Conservation (phyloP, 2,797 vertebrate genomes). For the Lagocephalus sceleratus region DNA sequence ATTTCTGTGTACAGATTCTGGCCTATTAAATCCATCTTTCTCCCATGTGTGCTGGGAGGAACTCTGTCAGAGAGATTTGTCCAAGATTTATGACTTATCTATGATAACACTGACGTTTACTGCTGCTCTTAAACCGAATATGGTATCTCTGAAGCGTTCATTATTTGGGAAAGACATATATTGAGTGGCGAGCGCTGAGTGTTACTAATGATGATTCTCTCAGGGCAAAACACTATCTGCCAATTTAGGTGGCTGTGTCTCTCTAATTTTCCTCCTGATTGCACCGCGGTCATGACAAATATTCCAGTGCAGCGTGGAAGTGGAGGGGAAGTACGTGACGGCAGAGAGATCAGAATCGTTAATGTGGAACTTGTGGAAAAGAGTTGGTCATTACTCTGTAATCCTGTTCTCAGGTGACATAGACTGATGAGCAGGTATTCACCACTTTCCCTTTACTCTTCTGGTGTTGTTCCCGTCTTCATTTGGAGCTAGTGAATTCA, state of each 20-base stretch:
- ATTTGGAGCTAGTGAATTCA: neutral
- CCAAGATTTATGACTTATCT: slow-evolving; percentile 42
- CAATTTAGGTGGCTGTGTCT: slow-evolving; percentile 56
- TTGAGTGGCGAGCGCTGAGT: slow-evolving; percentile 61
- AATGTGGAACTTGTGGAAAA: slow-evolving; percentile 41
- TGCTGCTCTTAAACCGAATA: slow-evolving; percentile 47
- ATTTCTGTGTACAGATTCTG: slow-evolving; percentile 19
- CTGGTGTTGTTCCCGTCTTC: neutral
- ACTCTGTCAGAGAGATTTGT: slow-evolving; percentile 31
- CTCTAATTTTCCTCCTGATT: slow-evolving; percentile 72
- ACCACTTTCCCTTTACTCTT: slow-evolving; percentile 1
- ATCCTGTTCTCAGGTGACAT: slow-evolving; percentile 45
- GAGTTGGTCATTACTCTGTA: slow-evolving; percentile 42
- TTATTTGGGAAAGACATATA: slow-evolving; percentile 54
- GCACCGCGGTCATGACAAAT: slow-evolving; percentile 67
- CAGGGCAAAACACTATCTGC: slow-evolving; percentile 64
- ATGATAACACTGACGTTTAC: slow-evolving; percentile 47
- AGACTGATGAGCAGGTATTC: slow-evolving; percentile 30
- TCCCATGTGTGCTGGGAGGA: slow-evolving; percentile 35
- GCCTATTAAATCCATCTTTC: slow-evolving; percentile 41
- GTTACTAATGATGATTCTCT: slow-evolving; percentile 73
- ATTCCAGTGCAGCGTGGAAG: slow-evolving; percentile 39
- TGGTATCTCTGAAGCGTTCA: slow-evolving; percentile 41
- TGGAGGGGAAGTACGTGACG: slow-evolving; percentile 38
- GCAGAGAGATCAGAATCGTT: slow-evolving; percentile 51